phyloP scores from a whole-genome alignment of 2,888 invertebrate genomes.

The Eupithecia centaureata region DNA sequence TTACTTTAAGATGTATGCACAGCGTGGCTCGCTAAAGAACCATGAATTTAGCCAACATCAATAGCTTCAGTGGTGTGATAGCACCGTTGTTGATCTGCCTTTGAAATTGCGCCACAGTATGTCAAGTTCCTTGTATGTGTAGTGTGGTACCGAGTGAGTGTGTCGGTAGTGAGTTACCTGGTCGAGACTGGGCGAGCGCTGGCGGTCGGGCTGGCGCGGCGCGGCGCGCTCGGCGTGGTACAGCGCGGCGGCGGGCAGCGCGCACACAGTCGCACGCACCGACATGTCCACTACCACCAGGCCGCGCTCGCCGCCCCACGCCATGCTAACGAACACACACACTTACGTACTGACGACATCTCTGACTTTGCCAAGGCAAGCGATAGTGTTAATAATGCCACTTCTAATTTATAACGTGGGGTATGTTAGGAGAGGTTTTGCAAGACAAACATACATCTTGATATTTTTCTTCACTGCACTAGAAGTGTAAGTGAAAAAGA shows the following conservation, averaged over 20 bases:
- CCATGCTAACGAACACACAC: slow-evolving; percentile 87
- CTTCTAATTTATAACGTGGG: not conserved
- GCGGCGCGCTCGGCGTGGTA: slow-evolving; percentile 91
- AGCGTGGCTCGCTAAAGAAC: too few relatives aligned
- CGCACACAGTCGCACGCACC: slow-evolving; percentile 94
- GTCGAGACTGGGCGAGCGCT: slow-evolving; percentile 94
- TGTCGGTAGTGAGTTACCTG: slow-evolving; percentile 85
- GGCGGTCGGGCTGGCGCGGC: slow-evolving; percentile 86
- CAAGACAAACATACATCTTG: too few relatives aligned
- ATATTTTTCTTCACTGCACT: too few relatives aligned
- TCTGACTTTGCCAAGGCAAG: too few relatives aligned
- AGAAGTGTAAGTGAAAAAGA: too few relatives aligned
- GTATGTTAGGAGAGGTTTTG: not conserved
- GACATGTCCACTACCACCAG: slow-evolving; percentile 97
- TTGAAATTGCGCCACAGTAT: slow-evolving; percentile 1
- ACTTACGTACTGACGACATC: not conserved
- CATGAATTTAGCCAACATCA: not conserved
- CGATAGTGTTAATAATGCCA: too few relatives aligned
- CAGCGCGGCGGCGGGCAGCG: slow-evolving; percentile 95
- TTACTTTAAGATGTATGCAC: too few relatives aligned
- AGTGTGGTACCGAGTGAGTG: not conserved
- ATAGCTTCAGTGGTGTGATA: not conserved
- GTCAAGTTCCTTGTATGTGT: slow-evolving; percentile 12
- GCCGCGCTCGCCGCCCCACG: slow-evolving; percentile 98
- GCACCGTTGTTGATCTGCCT: not conserved